phyloP scores from a whole-genome alignment of 2,797 vertebrate species.

The Vultur gryphus region DNA sequence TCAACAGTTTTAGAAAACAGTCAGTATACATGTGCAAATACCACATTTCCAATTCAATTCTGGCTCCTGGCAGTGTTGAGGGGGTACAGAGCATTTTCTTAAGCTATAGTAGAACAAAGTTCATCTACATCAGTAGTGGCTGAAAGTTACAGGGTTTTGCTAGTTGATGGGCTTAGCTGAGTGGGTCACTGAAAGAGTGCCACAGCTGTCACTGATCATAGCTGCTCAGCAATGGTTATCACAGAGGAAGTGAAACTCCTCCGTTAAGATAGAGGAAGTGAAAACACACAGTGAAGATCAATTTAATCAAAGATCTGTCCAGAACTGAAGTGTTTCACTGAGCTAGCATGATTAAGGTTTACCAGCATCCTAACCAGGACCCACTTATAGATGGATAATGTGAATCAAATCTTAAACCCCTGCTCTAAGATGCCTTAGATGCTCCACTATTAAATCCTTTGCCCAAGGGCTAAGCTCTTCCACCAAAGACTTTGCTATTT shows the following conservation, averaged over 20 bases:
- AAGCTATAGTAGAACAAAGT: neutral
- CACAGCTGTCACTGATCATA: neutral
- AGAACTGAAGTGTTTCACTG: neutral
- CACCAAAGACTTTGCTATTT: neutral
- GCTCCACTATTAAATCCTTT: neutral
- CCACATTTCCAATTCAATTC: neutral
- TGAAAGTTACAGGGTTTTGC: neutral
- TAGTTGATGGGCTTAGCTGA: neutral
- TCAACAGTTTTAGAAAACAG: neutral
- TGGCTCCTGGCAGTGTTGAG: neutral
- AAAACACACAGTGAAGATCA: neutral
- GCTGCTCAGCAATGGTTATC: neutral
- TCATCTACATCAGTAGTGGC: too few relatives aligned
- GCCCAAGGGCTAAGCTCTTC: neutral
- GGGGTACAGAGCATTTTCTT: neutral
- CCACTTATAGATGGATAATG: neutral
- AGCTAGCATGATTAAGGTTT: neutral
- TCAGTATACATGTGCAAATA: neutral
- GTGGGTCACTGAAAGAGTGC: neutral
- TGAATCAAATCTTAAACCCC: neutral
- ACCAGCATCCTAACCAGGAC: neutral
- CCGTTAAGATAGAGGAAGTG: neutral
- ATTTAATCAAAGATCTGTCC: neutral
- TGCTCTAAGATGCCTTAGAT: neutral
- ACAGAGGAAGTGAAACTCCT: neutral